Conservation (phyloP, 2,113 vertebrate species). For the Cochlearius cochlearius region DNA sequence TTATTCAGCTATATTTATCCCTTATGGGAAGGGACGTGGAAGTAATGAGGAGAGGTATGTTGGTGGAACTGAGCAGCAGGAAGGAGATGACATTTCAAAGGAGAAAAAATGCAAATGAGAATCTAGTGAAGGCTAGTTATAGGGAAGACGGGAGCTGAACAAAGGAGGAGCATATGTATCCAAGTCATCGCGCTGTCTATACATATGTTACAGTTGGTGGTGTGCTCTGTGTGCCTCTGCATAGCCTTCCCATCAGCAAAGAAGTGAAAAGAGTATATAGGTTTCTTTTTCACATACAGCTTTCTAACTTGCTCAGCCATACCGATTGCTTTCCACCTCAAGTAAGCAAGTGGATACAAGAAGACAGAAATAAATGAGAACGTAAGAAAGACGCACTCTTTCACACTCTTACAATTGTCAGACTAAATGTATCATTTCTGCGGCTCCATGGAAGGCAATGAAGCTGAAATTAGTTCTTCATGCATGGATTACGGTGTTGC, state of each 20-base stretch:
- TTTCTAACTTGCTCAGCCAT: neutral
- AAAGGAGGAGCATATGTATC: neutral
- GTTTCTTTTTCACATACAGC: neutral
- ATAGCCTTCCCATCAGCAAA: neutral
- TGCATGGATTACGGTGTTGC: neutral
- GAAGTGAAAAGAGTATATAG: neutral
- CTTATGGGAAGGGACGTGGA: neutral
- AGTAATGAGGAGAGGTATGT: neutral
- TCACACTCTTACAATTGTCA: neutral
- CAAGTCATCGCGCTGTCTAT: neutral
- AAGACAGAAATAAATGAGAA: neutral
- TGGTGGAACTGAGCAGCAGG: neutral
- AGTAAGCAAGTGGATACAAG: neutral
- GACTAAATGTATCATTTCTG: neutral
- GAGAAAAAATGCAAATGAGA: neutral
- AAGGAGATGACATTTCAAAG: slow-evolving; percentile 10
- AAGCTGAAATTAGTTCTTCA: slow-evolving; percentile 28
- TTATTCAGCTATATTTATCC: neutral
- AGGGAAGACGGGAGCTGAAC: neutral
- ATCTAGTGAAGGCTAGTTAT: neutral
- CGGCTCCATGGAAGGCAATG: slow-evolving; percentile 2
- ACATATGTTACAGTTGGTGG: neutral
- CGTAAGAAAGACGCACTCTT: neutral
- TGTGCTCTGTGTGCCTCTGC: neutral
- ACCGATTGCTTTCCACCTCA: neutral